Conservation (phyloP, 1,140 invertebrate genomes). For the Thaumetopoea pityocampa region DNA sequence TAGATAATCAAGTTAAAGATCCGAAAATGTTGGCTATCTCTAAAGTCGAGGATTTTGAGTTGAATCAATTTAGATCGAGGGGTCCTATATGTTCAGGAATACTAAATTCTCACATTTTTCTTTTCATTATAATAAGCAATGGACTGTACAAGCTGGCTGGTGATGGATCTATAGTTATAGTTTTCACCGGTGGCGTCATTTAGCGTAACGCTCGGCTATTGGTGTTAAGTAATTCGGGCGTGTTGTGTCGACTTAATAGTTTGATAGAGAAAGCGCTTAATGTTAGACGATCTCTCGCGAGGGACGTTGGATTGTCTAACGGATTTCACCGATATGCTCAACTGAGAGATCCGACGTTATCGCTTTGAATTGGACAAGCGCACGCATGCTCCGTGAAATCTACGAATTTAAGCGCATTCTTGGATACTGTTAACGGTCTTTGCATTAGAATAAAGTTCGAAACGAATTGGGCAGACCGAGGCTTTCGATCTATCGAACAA, state of each 20-base stretch:
- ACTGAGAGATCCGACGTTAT: slow-evolving; percentile 13
- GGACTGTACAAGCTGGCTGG: not conserved
- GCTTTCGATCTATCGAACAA: too few relatives aligned
- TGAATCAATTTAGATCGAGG: too few relatives aligned
- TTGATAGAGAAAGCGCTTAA: slow-evolving; percentile 32
- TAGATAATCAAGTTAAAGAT: too few relatives aligned
- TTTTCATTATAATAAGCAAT: too few relatives aligned
- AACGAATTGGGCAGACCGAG: too few relatives aligned
- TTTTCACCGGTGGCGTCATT: slow-evolving; percentile 3
- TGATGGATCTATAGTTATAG: not conserved
- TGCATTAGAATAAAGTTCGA: too few relatives aligned
- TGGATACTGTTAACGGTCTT: too few relatives aligned
- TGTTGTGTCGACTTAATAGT: slow-evolving; percentile 25
- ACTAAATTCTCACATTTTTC: too few relatives aligned
- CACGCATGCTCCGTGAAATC: slow-evolving; percentile 20
- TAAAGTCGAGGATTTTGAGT: too few relatives aligned
- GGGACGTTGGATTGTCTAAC: slow-evolving; percentile 27
- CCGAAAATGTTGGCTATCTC: too few relatives aligned
- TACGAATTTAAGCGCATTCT: too few relatives aligned
- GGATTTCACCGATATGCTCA: slow-evolving; percentile 35
- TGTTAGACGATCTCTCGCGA: slow-evolving; percentile 15
- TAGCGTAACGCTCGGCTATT: slow-evolving; percentile 1
- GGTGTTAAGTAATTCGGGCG: slow-evolving; percentile 14
- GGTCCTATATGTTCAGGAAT: too few relatives aligned
- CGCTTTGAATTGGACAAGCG: slow-evolving; percentile 20